Conservation (phyloP, 2,888 invertebrate genomes). For the Pheosia tremula region DNA sequence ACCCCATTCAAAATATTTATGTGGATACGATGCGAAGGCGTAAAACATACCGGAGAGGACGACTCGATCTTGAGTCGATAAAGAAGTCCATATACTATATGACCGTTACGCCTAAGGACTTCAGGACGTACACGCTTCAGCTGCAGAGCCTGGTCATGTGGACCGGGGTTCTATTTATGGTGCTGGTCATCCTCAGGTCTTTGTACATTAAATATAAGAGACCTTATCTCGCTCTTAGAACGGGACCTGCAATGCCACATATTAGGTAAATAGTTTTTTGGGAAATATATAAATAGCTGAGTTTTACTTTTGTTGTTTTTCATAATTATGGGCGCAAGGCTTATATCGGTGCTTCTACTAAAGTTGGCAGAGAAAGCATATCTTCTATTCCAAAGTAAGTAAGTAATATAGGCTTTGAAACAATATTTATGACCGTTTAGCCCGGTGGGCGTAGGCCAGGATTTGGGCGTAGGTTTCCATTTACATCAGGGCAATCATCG, state of each 20-base stretch:
- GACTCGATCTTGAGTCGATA: neutral
- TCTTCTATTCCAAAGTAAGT: too few species aligned
- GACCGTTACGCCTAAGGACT: slow-evolving; percentile 13
- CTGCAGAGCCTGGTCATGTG: slow-evolving; percentile 31
- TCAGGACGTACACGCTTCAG: slow-evolving; percentile 14
- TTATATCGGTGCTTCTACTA: too few species aligned
- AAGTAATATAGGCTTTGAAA: too few species aligned
- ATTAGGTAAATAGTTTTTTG: neutral
- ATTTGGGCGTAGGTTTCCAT: too few species aligned
- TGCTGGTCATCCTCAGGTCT: slow-evolving; percentile 34
- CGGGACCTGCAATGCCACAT: neutral
- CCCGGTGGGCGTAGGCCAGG: too few species aligned
- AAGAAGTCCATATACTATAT: neutral
- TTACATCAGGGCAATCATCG: too few species aligned
- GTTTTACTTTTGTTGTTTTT: too few species aligned
- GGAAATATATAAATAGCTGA: neutral
- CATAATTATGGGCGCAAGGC: too few species aligned
- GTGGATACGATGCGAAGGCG: too few species aligned
- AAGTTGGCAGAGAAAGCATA: too few species aligned
- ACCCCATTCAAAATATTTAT: neutral
- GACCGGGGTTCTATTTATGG: slow-evolving; percentile 35
- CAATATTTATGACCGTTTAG: too few species aligned
- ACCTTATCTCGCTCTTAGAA: neutral
- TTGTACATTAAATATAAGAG: slow-evolving; percentile 38
- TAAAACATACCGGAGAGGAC: too few species aligned